Conservation (phyloP, 1,140 invertebrate genomes). For the Bombus cullumanus region DNA sequence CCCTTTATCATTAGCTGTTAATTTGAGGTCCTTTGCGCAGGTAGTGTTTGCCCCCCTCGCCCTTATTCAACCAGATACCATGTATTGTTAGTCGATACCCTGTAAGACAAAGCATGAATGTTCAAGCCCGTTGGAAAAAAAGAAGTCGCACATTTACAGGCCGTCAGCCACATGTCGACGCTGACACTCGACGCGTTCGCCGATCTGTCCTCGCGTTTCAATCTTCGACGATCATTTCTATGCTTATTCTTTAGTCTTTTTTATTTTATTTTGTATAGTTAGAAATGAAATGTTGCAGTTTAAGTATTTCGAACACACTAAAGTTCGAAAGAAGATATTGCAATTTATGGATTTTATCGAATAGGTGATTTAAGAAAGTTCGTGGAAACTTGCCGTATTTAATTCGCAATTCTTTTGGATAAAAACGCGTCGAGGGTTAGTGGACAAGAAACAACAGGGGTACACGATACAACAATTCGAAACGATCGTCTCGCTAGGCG, state of each 20-base stretch:
- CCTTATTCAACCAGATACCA: slow-evolving; percentile 51
- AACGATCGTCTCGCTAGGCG: slow-evolving; percentile 24
- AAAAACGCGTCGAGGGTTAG: slow-evolving; percentile 20
- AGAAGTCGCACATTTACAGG: slow-evolving; percentile 53
- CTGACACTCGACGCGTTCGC: slow-evolving; percentile 37
- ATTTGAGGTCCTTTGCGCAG: slow-evolving; percentile 60
- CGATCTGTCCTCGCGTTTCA: background rate
- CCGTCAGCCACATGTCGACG: slow-evolving; percentile 5
- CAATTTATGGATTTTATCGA: background rate
- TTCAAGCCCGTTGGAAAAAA: slow-evolving; percentile 41
- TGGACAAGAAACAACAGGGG: slow-evolving; percentile 15
- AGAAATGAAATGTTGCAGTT: background rate
- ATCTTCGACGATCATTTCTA: background rate
- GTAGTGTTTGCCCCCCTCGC: slow-evolving; percentile 59
- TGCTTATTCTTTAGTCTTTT: background rate
- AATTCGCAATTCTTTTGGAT: background rate
- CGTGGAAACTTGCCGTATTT: background rate
- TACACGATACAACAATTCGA: slow-evolving; percentile 26
- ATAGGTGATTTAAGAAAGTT: background rate
- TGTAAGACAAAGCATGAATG: slow-evolving; percentile 67
- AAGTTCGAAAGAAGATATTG: background rate
- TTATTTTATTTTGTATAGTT: background rate
- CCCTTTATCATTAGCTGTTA: slow-evolving; percentile 51
- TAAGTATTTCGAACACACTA: background rate
- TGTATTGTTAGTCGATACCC: slow-evolving; percentile 63